phyloP scores from a whole-genome alignment of 2,888 invertebrate species.

The Epicampocera succincta region DNA sequence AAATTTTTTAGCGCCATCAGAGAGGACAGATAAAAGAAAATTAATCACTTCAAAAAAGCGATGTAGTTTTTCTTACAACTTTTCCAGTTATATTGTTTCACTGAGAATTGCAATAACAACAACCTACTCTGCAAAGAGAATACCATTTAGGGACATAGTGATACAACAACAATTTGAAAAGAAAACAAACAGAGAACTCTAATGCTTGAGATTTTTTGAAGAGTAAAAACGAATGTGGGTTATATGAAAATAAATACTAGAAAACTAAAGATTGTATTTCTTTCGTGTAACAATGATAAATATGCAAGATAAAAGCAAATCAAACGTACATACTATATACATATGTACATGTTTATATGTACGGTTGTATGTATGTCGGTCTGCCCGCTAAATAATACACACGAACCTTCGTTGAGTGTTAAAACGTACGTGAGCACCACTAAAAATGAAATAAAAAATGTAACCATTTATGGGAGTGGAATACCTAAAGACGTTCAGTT shows the following conservation, averaged over 20 bases:
- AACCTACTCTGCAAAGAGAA: background rate
- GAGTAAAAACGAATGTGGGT: background rate
- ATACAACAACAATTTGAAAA: background rate
- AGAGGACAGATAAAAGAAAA: constrained; percentile 11
- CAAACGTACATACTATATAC: too few species aligned
- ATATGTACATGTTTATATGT: too few species aligned
- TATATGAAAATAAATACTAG: constrained; percentile 32
- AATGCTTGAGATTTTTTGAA: too few species aligned
- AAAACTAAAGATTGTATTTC: constrained; percentile 54
- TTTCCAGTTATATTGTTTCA: constrained; percentile 43
- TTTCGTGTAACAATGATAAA: constrained; percentile 45
- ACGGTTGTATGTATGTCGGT: too few species aligned
- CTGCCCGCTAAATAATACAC: background rate
- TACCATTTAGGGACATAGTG: constrained; percentile 46
- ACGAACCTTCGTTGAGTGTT: constrained; percentile 25
- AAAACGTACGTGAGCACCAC: constrained; percentile 14
- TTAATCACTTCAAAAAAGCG: constrained; percentile 27
- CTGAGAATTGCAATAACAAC: background rate
- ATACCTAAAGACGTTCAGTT: constrained; percentile 25
- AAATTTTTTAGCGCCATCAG: too few species aligned
- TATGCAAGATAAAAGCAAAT: too few species aligned
- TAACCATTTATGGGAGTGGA: constrained; percentile 62
- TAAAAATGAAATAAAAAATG: constrained; percentile 7
- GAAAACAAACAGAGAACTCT: background rate
- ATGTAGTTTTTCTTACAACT: constrained; percentile 39